Conservation (phyloP, 2,113 vertebrate species). For the Cochlearius cochlearius region DNA sequence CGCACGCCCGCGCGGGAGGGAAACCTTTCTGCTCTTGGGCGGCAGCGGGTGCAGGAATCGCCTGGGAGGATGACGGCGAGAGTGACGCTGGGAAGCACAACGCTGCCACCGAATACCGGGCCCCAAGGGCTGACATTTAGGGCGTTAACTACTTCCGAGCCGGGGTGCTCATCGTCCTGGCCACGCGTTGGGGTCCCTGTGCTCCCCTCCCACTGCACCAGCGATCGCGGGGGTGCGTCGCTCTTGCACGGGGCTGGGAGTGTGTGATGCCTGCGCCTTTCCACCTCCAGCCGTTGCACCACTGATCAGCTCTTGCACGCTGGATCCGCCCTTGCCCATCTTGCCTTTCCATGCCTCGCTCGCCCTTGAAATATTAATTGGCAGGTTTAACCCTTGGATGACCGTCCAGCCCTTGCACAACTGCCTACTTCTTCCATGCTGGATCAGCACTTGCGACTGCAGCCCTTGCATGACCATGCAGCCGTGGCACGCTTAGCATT, state of each 20-base stretch:
- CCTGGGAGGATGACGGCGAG: background rate
- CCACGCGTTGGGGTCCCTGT: fast-evolving
- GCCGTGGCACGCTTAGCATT: fast-evolving
- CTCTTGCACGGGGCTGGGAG: background rate
- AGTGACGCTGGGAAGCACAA: background rate
- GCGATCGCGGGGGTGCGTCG: background rate
- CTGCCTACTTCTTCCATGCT: fast-evolving
- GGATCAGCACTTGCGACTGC: background rate
- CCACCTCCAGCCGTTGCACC: background rate
- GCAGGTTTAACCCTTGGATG: background rate
- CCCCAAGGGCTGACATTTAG: background rate
- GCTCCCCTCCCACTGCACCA: background rate
- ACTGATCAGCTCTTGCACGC: fast-evolving
- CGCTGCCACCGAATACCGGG: background rate
- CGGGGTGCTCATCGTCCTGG: fast-evolving
- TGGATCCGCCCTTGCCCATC: background rate
- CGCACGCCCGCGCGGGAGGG: background rate
- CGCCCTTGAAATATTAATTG: background rate
- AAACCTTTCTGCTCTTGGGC: background rate
- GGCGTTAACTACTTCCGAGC: background rate
- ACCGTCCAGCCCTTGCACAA: background rate
- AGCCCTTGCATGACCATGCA: background rate
- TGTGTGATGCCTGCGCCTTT: fast-evolving
- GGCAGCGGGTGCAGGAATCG: background rate
- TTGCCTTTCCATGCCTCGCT: background rate